Conservation (phyloP, 2,888 invertebrate genomes). For the Timandra comae region DNA sequence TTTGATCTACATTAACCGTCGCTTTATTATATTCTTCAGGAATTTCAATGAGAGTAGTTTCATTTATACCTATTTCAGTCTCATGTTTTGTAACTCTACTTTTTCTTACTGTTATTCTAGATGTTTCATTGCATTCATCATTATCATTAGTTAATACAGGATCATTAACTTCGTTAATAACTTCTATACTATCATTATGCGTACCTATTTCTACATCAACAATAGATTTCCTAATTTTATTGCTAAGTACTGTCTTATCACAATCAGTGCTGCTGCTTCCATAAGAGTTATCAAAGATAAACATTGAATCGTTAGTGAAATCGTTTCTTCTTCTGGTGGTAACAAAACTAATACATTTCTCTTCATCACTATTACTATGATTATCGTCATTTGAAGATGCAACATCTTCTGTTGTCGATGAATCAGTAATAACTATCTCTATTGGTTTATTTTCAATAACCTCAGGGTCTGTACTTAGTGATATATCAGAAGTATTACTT, state of each 20-base stretch:
- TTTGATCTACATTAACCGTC: neutral
- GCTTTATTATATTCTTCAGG: neutral
- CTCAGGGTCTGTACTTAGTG: slow-evolving; percentile 14
- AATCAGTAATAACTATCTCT: slow-evolving; percentile 19
- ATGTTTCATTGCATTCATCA: neutral
- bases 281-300: slow-evolving; percentile 39
- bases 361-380: slow-evolving; percentile 7
- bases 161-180: no score
- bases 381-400: slow-evolving; percentile 21
- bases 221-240: slow-evolving; percentile 6
- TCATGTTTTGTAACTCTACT: slow-evolving; percentile 5
- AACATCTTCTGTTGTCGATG: slow-evolving; percentile 19
- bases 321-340: slow-evolving; percentile 58
- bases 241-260: slow-evolving; percentile 44
- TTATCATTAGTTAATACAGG: neutral
- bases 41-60: neutral
- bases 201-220: no score
- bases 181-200: no score
- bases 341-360: slow-evolving; percentile 48
- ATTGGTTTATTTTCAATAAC: slow-evolving; percentile 13
- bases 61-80: no score
- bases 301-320: slow-evolving; percentile 40
- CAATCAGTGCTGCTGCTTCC: slow-evolving; percentile 38
- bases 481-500: slow-evolving; percentile 12
- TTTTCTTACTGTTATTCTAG: slow-evolving; percentile 5